These are phyloP conservation scores for Alouatta palliata DNA, from an alignment of 2,113 vertebrate species.

Conservation along the genomic window DNA sequence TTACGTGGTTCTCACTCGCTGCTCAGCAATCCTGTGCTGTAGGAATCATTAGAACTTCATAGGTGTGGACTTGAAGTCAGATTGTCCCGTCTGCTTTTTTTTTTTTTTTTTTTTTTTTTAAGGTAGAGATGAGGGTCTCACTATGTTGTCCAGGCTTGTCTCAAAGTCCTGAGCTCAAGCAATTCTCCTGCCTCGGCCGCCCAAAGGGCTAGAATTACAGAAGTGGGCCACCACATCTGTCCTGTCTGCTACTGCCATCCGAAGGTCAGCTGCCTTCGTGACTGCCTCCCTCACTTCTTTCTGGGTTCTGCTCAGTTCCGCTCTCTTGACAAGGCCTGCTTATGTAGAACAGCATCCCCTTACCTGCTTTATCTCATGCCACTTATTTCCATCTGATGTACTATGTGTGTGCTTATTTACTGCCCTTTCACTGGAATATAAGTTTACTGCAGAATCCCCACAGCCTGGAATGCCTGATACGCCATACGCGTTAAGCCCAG, in stretches of 20 bases:
- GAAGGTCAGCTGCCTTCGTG: neutral
- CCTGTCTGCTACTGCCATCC: neutral
- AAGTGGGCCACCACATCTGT: too few species aligned
- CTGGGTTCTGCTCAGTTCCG: neutral
- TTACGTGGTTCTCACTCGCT: accelerated
- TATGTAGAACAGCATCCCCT: neutral
- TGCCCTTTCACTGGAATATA: neutral
- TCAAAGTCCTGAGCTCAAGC: too few species aligned
- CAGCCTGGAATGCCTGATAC: neutral
- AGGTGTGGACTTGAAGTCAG: neutral
- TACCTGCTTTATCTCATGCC: neutral
- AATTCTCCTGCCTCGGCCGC: too few species aligned
- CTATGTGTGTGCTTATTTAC: neutral
- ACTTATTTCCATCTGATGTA: neutral
- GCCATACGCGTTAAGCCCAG: neutral
- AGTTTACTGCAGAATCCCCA: neutral
- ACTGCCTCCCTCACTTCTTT: neutral
- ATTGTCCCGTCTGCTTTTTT: neutral
- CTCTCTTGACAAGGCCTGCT: neutral
- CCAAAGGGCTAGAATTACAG: too few species aligned
- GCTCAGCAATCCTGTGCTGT: neutral
- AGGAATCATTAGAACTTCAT: neutral
- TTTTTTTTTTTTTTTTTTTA: too few species aligned
- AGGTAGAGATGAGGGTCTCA: too few species aligned
- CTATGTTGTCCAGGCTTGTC: too few species aligned